Base-by-base conservation (phyloP, 37 sponge, comb jelly and placozoan genomes). In the Spongilla lacustris region DNA sequence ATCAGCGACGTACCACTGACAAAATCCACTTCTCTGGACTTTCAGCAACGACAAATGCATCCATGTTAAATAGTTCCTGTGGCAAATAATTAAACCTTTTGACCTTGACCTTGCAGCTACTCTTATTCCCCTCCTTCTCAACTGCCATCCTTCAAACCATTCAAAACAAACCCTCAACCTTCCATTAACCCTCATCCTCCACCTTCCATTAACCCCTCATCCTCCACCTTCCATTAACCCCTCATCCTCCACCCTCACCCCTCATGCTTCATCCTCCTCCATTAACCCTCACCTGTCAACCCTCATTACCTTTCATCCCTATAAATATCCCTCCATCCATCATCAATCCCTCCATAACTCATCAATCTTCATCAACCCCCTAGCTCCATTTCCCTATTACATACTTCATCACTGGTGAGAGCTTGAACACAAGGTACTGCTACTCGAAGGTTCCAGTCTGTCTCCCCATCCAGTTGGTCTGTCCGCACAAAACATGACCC, bases 401-500 rank as follows among this genome's bases (percentile, higher is more conserved):
- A 30, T 84, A 92, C 96, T 68, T 89, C 81, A 80, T 95, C 81
- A 19, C 71, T 50, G 24, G 69, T 35, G 24, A 97, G 85, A 25
- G 81, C 72, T 49, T 97, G 98, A 24, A 82, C 81, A 26, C 87
- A 36, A 25, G 88, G 87, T n/a, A 91, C 91, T 28, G 96, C 92
- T 22, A 91, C 68, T 58, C 94, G 80, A 50, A 97, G 73, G 75
- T 97, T 97, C 98, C 98, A 97, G 82, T 97, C 98, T 23, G 98
- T 97, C 84, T 97, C 98, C 67, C 98, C 98, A 80, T 97, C 98
- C 24, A 97, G 88, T 74, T 97, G 98, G 76, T 97, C 98, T 21
- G 98, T 97, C 24, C 96, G 83, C 14, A 97, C 86, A 73, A 97
- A 97, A 41, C 98, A 97, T 12, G 96, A 82, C 1, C 98, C 97